Evolutionary conservation across 2,888 invertebrate species (phyloP), one percentile per base, ranked within the genome.

Genomic region (Biston stratarius): DNA sequence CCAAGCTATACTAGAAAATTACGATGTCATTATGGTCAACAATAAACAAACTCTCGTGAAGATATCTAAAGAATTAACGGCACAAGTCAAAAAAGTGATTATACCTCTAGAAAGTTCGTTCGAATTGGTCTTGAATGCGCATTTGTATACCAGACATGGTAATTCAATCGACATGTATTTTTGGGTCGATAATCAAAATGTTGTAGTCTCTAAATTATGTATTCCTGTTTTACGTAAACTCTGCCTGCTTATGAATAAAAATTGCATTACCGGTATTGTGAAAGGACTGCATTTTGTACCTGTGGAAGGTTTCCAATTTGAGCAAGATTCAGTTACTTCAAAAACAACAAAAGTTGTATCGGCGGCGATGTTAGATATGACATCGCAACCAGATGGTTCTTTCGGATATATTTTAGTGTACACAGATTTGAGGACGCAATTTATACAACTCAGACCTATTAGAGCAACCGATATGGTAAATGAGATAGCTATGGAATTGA

Each of bases 401-500:
- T 61, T 58, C n/a, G 0, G 15, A 0, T 44, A 48, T 36, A 1
- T 67, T 5, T 40, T 67, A 0, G 38, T 62, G 0, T 59, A 62
- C 14, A 47, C 42, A 48, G 67, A 67, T 52, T 34, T 48, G 0
- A 48, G 48, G 5, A 58, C 67, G 0, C 34, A 36, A 7, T 58
- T 58, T 15, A 12, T 59, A 0, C 67, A 58, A 34, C 10, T 67
- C 3, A 52, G 67, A 48, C 67, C 67, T 10, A 12, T 67, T 5
- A 59, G 40, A 0, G 1, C 6, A 0, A 10, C 14, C 0, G 11
- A 67, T 53, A 1, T 61, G 6, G 6, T 14, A 3, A 34, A 33
- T 6, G 62, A 67, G 48, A 34, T 67, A 2, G 12, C 58, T 9
- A 44, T 67, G 56, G 67, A 67, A 10, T 11, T 67, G 5, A 11